Evolutionary conservation across 2,113 vertebrate species (phyloP).

Genomic region (Hypomesus transpacificus): DNA sequence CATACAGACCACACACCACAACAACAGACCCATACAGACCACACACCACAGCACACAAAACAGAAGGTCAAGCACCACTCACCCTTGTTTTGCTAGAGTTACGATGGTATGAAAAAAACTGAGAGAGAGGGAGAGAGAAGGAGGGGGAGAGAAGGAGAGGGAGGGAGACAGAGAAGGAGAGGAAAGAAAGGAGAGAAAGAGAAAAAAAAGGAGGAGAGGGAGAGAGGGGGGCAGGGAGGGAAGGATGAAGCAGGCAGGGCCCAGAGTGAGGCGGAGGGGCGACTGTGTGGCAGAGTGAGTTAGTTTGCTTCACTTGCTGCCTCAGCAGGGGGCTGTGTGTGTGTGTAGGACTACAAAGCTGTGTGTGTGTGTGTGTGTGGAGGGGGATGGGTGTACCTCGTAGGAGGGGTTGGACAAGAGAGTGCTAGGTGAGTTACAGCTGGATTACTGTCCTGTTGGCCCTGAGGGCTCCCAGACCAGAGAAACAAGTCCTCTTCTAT

Average conservation of each 20-base stretch:
- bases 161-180: constrained; percentile 24
- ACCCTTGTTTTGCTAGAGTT: constrained; percentile 69
- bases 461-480: too few species aligned
- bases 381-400: constrained; percentile 39
- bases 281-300: constrained; percentile 75
- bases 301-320: constrained; percentile 77
- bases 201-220: not conserved
- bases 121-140: constrained; percentile 24
- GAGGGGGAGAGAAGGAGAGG: constrained; percentile 11
- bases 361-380: constrained; percentile 37
- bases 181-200: not conserved
- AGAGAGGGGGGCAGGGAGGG: constrained; percentile 40
- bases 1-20: constrained; percentile 66
- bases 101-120: constrained; percentile 53
- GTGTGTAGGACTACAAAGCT: constrained; percentile 45
- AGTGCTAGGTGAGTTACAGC: constrained; percentile 50
- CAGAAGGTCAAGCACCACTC: constrained; percentile 67
- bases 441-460: not conserved
- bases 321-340: constrained; percentile 59
- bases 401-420: constrained; percentile 46
- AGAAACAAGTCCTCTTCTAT: too few species aligned
- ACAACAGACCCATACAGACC: too few species aligned
- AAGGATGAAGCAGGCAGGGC: constrained; percentile 63
- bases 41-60: constrained; percentile 56
- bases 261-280: constrained; percentile 66